Evolutionary conservation across 2,797 vertebrate species (phyloP), one percentile per base, ranked within the genome.

Genomic region (Bufotes viridis): DNA sequence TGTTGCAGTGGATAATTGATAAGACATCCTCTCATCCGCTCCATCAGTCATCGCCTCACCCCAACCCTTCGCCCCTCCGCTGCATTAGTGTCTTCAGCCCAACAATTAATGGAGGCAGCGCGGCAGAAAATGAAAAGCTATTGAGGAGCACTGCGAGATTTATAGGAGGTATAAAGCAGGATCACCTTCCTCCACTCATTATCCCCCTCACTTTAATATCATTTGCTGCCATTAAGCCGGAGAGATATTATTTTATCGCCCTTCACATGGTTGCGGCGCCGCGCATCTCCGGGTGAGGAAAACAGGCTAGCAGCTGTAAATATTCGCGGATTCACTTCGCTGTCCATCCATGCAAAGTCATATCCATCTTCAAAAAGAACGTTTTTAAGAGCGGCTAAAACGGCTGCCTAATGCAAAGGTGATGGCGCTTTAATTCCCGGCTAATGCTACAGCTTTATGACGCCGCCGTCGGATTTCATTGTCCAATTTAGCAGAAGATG

Each of bases 391-490:
- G 87, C 81, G 75, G 92, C 88, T 92, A 94, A 93, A 93, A 92
- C 90, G 88, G 89, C 91, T 92, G 88, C 81, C 90, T 91, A 95
- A 94, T 92, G 92, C 90, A 94, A 90, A 93, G 91, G 91, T 94
- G 93, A 93, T 91, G 92, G 90, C 91, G 86, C 89, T 93, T 94
- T 94, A 94, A 93, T 95, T 94, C 92, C 88, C 92, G 91, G 88
- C 75, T 92, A 95, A 93, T 92, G 83, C 85, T 92, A 90, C 88
- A 93, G 88, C 83, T 94, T 94, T 94, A 94, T 91, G 91, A 91
- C 90, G 93, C 92, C 42, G 72, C 83, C 90, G 91, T 93, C 94
- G 93, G 93, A 93, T 92, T 94, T 94, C 95, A 95, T 92, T 92
- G 90, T 87, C 90, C 92, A 92, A 91, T 94, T 94, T 94, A 94